These are phyloP conservation scores for Dendrophyllia cribrosa DNA, from an alignment of 64 coral and sea anemone genomes.

Conservation along the genomic window DNA sequence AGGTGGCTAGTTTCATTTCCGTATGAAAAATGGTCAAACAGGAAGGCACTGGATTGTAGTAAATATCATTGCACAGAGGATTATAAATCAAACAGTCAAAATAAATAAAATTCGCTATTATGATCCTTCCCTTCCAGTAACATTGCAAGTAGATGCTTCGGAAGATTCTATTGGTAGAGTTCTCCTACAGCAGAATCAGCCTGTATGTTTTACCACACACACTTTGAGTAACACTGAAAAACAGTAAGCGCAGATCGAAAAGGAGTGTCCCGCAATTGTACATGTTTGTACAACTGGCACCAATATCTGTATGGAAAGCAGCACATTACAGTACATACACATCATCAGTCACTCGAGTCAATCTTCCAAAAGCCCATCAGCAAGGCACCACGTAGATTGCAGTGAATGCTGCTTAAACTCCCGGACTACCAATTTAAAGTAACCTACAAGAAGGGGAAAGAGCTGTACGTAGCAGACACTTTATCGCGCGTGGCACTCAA, in stretches of 20 bases:
- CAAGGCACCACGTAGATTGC: constrained; percentile 56
- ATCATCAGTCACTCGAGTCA: constrained; percentile 48
- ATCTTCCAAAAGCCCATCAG: constrained; percentile 49
- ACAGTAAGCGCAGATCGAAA: constrained; percentile 48
- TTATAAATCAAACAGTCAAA: too few relatives aligned
- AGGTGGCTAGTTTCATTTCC: too few relatives aligned
- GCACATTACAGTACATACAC: constrained; percentile 12
- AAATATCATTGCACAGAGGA: too few relatives aligned
- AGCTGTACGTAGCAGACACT: constrained; percentile 46
- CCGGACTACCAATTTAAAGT: constrained; percentile 20
- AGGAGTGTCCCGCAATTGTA: neutral
- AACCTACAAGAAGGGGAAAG: constrained; percentile 22
- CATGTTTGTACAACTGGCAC: constrained; percentile 41
- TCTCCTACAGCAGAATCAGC: constrained; percentile 18
- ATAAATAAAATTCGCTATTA: neutral
- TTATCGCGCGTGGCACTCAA: constrained; percentile 24
- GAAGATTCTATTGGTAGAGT: neutral
- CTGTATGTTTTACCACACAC: constrained; percentile 29
- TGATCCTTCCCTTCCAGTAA: too few relatives aligned
- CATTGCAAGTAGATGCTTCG: too few relatives aligned
- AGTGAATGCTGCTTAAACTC: constrained; percentile 51
- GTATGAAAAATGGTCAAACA: too few relatives aligned
- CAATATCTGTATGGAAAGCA: constrained; percentile 17
- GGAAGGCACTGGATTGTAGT: too few relatives aligned
- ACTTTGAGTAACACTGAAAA: constrained; percentile 39